Evolutionary conservation across 2,113 vertebrate genomes (phyloP), one percentile per base, ranked within the genome.

Genomic region (Tragelaphus scriptus): DNA sequence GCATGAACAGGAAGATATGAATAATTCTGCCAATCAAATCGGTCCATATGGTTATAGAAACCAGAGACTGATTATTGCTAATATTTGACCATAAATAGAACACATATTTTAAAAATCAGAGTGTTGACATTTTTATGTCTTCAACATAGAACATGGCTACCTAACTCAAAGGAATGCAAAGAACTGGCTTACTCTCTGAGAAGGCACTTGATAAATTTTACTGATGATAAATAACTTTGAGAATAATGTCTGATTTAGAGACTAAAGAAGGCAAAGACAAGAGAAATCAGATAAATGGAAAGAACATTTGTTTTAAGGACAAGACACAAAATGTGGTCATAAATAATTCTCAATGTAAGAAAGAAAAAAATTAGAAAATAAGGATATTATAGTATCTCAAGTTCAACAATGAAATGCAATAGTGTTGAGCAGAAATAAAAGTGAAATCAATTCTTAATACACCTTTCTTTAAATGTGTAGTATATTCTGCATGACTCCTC

Each of bases 141-240:
- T 59, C 65, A 55, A 53, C 51, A 80, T 49, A 56, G 3, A 79
- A 90, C 3, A 85, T 30, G 2, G 23, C 32, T 59, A 5, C 36
- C 17, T 85, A 68, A 93, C 10, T 82, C 59, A 94, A 96, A 40
- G 28, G 91, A 90, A 92, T 32, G 15, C 21, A 87, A 93, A 95
- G 40, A 21, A 82, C 8, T 93, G 47, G 58, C 49, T 63, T 56
- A 86, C 1, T 36, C 28, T 28, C 32, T 92, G 61, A 65, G 44
- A 97, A 88, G 81, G 30, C 40, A 97, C 47, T 53, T 75, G 53
- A 89, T 58, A 96, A 65, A 95, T 85, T 40, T 96, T 82, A 98
- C 56, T 58, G 55, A 32, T 85, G 81, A 88, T 81, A 87, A 97
- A 81, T 85, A 85, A 91, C 32, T 77, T 44, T 51, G 56, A 85